Percentiles rank a stretch among this genome's conserved stretches.
Conservation (phyloP, 2,113 vertebrate genomes). For the Corythoichthys haematopterus region DNA sequence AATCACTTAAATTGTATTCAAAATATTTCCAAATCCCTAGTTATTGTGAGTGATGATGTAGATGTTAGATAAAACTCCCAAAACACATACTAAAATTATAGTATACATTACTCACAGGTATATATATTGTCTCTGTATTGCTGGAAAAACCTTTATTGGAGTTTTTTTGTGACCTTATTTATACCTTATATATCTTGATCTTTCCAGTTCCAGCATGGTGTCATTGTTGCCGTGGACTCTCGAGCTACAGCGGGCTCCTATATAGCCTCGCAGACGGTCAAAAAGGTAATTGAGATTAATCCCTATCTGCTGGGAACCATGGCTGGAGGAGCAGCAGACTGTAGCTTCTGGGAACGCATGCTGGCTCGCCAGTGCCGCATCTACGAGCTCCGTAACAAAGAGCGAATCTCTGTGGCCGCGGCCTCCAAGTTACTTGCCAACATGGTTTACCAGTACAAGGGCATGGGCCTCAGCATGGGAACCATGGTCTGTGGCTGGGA, state of each 20-base stretch:
- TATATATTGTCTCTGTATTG: no score
- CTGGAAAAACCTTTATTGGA: neutral
- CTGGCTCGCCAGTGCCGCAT: constrained; percentile 87
- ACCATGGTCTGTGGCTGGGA: constrained; percentile 96
- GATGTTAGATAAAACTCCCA: no score
- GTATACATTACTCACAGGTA: no score
- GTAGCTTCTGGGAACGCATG: constrained; percentile 89
- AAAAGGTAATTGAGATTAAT: constrained; percentile 93
- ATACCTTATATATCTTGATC: neutral
- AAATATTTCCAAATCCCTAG: no score
- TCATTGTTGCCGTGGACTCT: constrained; percentile 88
- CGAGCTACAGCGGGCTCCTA: constrained; percentile 86
- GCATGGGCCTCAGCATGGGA: constrained; percentile 91
- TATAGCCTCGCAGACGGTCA: constrained; percentile 86
- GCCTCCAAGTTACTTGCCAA: constrained; percentile 92
- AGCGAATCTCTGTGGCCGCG: constrained; percentile 87
- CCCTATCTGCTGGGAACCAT: constrained; percentile 87
- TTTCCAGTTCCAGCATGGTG: constrained; percentile 80
- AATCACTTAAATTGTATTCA: no score
- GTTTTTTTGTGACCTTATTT: neutral
- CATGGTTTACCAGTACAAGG: constrained; percentile 95
- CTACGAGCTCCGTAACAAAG: constrained; percentile 91
- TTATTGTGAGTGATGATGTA: no score
- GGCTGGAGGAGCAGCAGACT: constrained; percentile 88
- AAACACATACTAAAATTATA: no score